Evolutionary conservation across 2,113 vertebrate species (phyloP).

Genomic region (Actenoides hombroni): DNA sequence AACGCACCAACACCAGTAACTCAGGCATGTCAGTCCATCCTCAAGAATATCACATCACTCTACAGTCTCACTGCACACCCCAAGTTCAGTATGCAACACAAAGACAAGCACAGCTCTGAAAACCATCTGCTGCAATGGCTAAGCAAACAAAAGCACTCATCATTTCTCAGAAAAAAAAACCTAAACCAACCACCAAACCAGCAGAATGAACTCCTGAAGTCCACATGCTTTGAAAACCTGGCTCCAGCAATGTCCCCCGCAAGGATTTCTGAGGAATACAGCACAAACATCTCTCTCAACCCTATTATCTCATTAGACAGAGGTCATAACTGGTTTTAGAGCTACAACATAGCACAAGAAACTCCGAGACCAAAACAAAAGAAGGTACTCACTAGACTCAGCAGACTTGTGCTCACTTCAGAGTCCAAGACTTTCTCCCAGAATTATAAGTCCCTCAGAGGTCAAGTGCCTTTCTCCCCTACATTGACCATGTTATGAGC

Average conservation of each 20-base stretch:
- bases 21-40: background rate
- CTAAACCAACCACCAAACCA: background rate
- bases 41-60: background rate
- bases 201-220: background rate
- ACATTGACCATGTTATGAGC: background rate
- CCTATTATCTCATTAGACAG: background rate
- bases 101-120: background rate
- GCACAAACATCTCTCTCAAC: background rate
- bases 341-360: background rate
- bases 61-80: background rate
- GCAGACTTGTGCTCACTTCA: background rate
- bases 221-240: accelerated
- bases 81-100: background rate
- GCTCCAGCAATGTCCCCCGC: accelerated
- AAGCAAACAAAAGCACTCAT: background rate
- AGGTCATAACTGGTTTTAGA: accelerated
- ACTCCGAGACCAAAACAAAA: background rate
- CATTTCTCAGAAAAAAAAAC: background rate
- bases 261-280: background rate
- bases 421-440: background rate
- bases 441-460: background rate
- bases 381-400: background rate
- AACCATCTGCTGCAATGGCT: background rate
- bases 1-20: background rate
- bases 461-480: background rate